These are phyloP conservation scores for Apodemia hepburni DNA, from an alignment of 2,888 invertebrate genomes.

Conservation along the genomic window DNA sequence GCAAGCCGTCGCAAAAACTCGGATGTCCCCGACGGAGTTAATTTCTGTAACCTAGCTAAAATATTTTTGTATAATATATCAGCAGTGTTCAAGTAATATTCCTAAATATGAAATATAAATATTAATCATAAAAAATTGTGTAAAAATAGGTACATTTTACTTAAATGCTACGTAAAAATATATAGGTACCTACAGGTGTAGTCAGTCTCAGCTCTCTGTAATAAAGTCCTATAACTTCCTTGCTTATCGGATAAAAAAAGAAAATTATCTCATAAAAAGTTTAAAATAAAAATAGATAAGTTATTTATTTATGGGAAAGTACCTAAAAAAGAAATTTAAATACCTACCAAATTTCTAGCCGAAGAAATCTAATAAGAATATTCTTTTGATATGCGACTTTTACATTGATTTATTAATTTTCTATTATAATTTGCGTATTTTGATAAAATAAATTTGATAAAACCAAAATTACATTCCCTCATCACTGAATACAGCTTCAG, in stretches of 20 bases:
- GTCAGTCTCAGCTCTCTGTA: no score
- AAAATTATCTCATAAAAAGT: no score
- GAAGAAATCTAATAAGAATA: background rate
- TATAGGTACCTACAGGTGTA: no score
- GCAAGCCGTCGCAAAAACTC: conserved; percentile 11
- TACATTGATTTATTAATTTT: no score
- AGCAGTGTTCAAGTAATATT: no score
- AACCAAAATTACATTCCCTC: conserved; percentile 14
- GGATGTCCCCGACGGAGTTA: conserved; percentile 25
- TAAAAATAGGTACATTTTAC: no score
- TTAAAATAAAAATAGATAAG: background rate
- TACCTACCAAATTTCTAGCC: background rate
- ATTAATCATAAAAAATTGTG: no score
- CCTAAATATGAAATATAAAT: no score
- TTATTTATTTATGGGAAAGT: background rate
- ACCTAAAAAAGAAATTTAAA: background rate
- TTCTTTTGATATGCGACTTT: background rate
- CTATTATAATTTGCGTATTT: background rate
- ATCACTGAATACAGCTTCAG: conserved; percentile 15
- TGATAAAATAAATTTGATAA: background rate
- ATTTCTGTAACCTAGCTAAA: background rate
- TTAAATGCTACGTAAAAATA: no score
- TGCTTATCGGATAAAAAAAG: no score
- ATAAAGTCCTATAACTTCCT: no score
- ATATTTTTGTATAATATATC: no score